Percentiles rank a stretch among this genome's conserved stretches.
phyloP scores from a whole-genome alignment of 30 jellyfish, hydroid and myxozoan species.

The Chrysaora quinquecirrha region DNA sequence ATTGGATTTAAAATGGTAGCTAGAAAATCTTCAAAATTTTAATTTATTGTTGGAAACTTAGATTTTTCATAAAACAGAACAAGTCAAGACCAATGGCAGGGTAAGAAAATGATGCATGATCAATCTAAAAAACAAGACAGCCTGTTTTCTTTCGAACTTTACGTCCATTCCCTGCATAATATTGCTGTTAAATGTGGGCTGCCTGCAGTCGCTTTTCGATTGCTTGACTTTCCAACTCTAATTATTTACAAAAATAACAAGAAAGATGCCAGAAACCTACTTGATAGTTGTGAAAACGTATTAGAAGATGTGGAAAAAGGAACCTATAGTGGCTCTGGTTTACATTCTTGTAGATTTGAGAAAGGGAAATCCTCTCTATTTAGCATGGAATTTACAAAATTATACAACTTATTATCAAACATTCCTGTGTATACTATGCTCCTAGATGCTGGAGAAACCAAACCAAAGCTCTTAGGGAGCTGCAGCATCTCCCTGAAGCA shows the following conservation, averaged over 20 bases:
- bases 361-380: constrained; percentile 62
- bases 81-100: too few relatives aligned
- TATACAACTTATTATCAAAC: constrained; percentile 8
- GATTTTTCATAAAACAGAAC: too few relatives aligned
- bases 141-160: constrained; percentile 48
- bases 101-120: too few relatives aligned
- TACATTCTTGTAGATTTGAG: neutral
- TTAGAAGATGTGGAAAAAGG: constrained; percentile 7
- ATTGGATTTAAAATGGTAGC: too few relatives aligned
- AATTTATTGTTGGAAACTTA: too few relatives aligned
- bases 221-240: constrained; percentile 54
- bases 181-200: constrained; percentile 36
- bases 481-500: constrained; percentile 46
- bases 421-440: constrained; percentile 43
- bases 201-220: constrained; percentile 59
- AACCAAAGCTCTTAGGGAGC: constrained; percentile 47
- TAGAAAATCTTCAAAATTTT: too few relatives aligned
- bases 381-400: constrained; percentile 30
- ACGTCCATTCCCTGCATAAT: constrained; percentile 20
- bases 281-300: neutral
- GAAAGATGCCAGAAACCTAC: constrained; percentile 6
- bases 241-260: constrained; percentile 49
- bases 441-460: constrained; percentile 9
- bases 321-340: neutral
- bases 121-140: neutral